Evolutionary conservation across 2,888 invertebrate species (phyloP), one percentile per base, ranked within the genome.

Genomic region (Cantharis flavilabris): DNA sequence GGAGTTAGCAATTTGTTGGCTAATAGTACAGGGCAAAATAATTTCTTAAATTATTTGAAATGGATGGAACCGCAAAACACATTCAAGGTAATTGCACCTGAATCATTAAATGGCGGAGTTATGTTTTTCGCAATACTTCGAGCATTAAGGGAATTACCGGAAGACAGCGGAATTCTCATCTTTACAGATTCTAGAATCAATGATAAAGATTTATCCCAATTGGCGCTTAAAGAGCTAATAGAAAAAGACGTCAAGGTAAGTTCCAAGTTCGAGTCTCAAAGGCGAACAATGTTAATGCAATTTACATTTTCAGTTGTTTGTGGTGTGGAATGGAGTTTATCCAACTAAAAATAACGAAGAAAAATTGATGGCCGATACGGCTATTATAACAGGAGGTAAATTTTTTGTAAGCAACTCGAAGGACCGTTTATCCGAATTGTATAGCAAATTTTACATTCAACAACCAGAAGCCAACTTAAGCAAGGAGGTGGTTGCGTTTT

Each of bases 131-230:
- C 92, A 0, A 86, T 93, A 30, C 87, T 92, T 0, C 90, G 91
- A 28, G 92, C 93, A 0, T 90, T 91, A 0, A 91, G 91, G 78
- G 82, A 91, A 78, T 90, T 93, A 72, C 92, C 93, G 0, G 91
- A 91, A 80, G 92, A 92, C 84, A 91, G 92, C 79, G 93, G 92
- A 0, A 88, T 93, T 10, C 90, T 94, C 83, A 86, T 93, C 65
- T 89, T 93, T 76, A 91, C 92, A 0, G 91, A 92, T 76, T 87
- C 89, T 49, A 90, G 89, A 18, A 89, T 91, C 33, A 90, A 89
- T 1, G 93, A 93, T 81, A 88, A 88, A 10, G 88, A 89, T 81
- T 84, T 90, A 64, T 88, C 89, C 18, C 88, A 88, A 76, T 86
- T 88, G 81, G 88, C 90, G 16, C 87, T 89, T 14, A 88, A 88